These are phyloP conservation scores for Trachymyrmex cornetzi DNA, from an alignment of 1,140 invertebrate genomes.

Conservation along the genomic window DNA sequence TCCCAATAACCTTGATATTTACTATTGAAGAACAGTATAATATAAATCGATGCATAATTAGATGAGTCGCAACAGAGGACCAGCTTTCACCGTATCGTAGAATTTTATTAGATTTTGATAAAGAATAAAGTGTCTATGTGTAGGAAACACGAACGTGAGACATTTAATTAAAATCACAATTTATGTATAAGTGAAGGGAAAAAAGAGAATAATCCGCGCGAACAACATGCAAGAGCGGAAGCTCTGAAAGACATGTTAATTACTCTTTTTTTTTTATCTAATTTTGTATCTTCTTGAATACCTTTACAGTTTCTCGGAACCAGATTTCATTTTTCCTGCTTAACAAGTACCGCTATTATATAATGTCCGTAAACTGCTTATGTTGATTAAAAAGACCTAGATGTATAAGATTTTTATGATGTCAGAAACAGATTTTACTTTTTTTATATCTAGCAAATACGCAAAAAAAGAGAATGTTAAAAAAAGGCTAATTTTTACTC, in stretches of 20 bases:
- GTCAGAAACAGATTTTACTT: background rate
- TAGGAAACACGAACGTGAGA: background rate
- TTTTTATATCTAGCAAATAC: background rate
- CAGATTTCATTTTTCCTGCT: background rate
- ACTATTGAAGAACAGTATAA: conserved; percentile 6
- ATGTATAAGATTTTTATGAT: background rate
- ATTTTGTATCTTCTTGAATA: background rate
- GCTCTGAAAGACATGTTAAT: background rate
- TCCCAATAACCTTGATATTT: conserved; percentile 15
- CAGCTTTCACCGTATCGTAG: conserved; percentile 7
- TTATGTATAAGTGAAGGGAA: background rate
- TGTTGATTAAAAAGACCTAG: background rate
- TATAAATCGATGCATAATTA: conserved; percentile 9
- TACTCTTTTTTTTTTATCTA: background rate
- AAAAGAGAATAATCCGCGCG: background rate
- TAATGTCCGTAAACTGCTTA: background rate
- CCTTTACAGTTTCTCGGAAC: background rate
- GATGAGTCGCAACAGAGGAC: background rate
- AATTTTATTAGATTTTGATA: conserved; percentile 1
- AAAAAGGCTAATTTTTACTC: too few species aligned
- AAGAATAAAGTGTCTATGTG: background rate
- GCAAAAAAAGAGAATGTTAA: too few species aligned
- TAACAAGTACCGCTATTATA: background rate
- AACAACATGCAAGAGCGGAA: background rate
- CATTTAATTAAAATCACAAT: conserved; percentile 21